These are phyloP conservation scores for Synodontis membranacea DNA, from an alignment of 2,113 vertebrate species.

Conservation along the genomic window DNA sequence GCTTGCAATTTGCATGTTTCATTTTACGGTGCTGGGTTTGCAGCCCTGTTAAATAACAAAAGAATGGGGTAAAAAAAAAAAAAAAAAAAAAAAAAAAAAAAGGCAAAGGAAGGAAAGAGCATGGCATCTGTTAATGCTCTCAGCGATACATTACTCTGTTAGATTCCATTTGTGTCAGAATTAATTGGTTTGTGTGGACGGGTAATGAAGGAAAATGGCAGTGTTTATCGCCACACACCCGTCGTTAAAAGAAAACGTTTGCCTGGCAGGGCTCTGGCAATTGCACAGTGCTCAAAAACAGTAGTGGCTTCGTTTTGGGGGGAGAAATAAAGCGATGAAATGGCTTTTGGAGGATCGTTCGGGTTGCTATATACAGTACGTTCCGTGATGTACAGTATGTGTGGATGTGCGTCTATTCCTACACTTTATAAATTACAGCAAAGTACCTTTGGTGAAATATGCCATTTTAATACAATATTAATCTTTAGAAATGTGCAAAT, in stretches of 20 bases:
- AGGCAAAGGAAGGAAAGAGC: slow-evolving; percentile 55
- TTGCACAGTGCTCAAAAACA: slow-evolving; percentile 56
- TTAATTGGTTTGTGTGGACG: slow-evolving; percentile 69
- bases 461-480: not conserved
- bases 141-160: slow-evolving; percentile 67
- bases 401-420: not conserved
- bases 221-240: slow-evolving; percentile 64
- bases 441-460: not conserved
- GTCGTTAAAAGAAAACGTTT: slow-evolving; percentile 56
- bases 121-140: slow-evolving; percentile 62
- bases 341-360: too few species aligned
- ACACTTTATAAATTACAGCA: not conserved
- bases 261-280: slow-evolving; percentile 54
- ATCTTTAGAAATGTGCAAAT: not conserved
- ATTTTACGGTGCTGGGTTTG: slow-evolving; percentile 17
- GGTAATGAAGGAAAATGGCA: slow-evolving; percentile 71
- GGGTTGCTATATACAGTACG: too few species aligned
- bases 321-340: not conserved
- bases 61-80: too few species aligned
- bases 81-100: too few species aligned
- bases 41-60: slow-evolving; percentile 34
- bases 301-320: not conserved
- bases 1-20: slow-evolving; percentile 37
- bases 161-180: slow-evolving; percentile 65
- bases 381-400: not conserved